Conservation (phyloP, 2,113 vertebrate species). For the Aegypius monachus region DNA sequence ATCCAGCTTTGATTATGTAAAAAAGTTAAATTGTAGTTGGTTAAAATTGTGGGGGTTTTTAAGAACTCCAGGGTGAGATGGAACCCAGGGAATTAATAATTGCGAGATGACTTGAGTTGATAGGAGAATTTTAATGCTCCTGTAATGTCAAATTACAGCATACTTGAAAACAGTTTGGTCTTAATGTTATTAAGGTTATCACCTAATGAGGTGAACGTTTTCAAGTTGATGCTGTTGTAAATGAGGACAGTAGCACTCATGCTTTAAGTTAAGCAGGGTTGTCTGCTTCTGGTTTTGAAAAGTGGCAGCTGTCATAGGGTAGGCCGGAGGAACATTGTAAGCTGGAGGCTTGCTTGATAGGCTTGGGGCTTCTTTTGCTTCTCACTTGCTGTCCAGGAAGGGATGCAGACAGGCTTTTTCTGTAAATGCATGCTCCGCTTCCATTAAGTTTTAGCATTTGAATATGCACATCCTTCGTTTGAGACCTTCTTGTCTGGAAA, state of each 20-base stretch:
- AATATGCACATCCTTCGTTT: fast-evolving
- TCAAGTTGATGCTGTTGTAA: neutral
- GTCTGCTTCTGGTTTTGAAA: neutral
- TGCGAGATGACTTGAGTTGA: neutral
- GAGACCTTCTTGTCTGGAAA: neutral
- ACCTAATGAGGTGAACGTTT: neutral
- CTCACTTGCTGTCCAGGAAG: neutral
- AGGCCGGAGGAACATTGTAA: neutral
- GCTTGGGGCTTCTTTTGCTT: neutral
- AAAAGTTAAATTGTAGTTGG: neutral
- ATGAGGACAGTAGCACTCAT: neutral
- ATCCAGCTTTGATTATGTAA: neutral
- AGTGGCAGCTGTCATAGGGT: neutral
- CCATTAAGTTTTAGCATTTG: neutral
- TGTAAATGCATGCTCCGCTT: neutral
- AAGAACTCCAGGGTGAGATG: neutral
- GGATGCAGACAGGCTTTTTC: neutral
- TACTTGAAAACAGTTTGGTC: neutral
- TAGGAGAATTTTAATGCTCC: neutral
- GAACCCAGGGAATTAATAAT: neutral
- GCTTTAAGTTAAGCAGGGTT: neutral
- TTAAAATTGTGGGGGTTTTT: neutral
- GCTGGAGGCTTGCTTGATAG: neutral
- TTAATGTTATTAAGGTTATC: no score
- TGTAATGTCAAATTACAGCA: neutral